These are phyloP conservation scores for Drosophila greeni DNA, from an alignment of 2,888 invertebrate genomes.

Conservation along the genomic window DNA sequence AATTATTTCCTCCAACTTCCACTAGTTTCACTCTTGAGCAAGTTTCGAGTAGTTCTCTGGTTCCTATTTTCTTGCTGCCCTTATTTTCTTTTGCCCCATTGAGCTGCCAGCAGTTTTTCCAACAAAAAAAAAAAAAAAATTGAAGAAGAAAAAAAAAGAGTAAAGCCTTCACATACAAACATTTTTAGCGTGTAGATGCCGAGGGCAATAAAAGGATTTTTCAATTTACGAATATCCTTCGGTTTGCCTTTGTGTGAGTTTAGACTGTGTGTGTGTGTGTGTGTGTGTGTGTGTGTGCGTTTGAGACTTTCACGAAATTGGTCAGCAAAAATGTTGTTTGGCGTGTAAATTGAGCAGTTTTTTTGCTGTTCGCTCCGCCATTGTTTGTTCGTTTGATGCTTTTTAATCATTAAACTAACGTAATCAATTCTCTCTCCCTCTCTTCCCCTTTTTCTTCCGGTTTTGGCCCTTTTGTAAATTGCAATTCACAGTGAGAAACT, in stretches of 20 bases:
- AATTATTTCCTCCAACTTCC: background rate
- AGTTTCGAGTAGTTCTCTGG: background rate
- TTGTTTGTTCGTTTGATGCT: slow-evolving; percentile 26
- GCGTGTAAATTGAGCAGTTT: slow-evolving; percentile 40
- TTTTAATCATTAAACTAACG: slow-evolving; percentile 58
- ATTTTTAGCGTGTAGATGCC: slow-evolving; percentile 16
- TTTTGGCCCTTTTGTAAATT: slow-evolving; percentile 34
- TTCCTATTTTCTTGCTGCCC: background rate
- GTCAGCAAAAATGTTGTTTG: slow-evolving; percentile 42
- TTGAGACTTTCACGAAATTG: slow-evolving; percentile 27
- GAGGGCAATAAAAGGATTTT: slow-evolving; percentile 32
- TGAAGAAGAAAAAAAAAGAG: background rate
- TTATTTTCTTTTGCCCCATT: slow-evolving; percentile 2
- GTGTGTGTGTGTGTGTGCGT: slow-evolving; percentile 15
- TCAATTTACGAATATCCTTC: slow-evolving; percentile 31
- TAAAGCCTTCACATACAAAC: slow-evolving; percentile 30
- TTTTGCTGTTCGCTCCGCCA: slow-evolving; percentile 7
- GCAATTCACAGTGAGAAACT: slow-evolving; percentile 59
- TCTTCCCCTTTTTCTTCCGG: background rate
- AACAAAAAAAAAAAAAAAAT: background rate
- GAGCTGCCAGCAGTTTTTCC: slow-evolving; percentile 5
- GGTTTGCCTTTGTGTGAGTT: slow-evolving; percentile 10
- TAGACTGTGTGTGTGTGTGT: slow-evolving; percentile 6
- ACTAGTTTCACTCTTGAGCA: background rate
- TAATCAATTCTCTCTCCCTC: slow-evolving; percentile 53